These are phyloP conservation scores for Andinoacara biseriatus DNA, from an alignment of 2,113 vertebrate genomes.

Conservation along the genomic window DNA sequence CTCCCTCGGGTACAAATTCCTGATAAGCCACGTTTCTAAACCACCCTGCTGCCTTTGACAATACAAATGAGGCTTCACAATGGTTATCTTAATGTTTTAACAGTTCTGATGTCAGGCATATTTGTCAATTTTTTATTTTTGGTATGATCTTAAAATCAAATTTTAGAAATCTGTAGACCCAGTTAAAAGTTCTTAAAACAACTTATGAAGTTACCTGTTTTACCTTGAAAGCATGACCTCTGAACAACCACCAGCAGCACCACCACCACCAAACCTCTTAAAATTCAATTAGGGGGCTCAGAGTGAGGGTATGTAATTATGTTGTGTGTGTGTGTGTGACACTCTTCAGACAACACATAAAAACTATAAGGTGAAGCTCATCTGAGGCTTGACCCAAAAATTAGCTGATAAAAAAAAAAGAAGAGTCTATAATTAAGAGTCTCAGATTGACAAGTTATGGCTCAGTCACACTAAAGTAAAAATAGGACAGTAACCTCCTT, in stretches of 20 bases:
- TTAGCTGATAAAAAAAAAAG: too few species aligned
- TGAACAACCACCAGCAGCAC: background rate
- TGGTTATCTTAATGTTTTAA: constrained; percentile 5
- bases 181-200: background rate
- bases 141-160: background rate
- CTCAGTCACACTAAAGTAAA: background rate
- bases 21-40: constrained; percentile 65
- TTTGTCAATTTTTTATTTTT: background rate
- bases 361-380: background rate
- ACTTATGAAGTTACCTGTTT: background rate
- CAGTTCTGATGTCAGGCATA: background rate
- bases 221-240: background rate
- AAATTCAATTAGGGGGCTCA: background rate
- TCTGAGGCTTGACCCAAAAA: background rate
- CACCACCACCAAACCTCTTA: background rate
- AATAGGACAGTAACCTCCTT: background rate
- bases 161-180: background rate
- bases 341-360: background rate
- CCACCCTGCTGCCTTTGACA: constrained; percentile 41
- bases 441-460: background rate
- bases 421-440: background rate
- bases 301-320: background rate
- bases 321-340: background rate
- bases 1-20: constrained; percentile 58
- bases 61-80: constrained; percentile 13